These are phyloP conservation scores for Athalia circularis DNA, from an alignment of 2,888 invertebrate genomes.

Conservation along the genomic window DNA sequence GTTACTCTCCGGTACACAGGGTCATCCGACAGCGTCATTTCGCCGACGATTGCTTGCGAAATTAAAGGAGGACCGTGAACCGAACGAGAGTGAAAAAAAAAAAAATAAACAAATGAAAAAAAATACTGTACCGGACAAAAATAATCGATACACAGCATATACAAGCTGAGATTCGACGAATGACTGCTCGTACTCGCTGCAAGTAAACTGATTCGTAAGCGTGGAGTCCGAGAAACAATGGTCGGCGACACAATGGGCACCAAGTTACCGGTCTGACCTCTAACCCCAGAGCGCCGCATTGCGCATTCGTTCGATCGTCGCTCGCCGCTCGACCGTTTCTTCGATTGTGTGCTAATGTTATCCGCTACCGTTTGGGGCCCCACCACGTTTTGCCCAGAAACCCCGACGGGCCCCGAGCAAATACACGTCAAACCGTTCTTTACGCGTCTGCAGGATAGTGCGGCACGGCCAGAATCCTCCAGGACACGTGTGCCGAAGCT, in stretches of 20 bases:
- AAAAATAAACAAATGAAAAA: neutral
- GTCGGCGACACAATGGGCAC: conserved; percentile 71
- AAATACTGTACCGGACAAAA: neutral
- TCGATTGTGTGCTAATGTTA: conserved; percentile 73
- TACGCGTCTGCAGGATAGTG: conserved; percentile 32
- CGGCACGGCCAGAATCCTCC: neutral
- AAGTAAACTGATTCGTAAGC: conserved; percentile 67
- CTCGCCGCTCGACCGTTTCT: conserved; percentile 60
- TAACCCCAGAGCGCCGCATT: conserved; percentile 63
- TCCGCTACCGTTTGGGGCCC: conserved; percentile 62
- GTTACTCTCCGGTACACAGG: conserved; percentile 4
- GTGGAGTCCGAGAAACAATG: conserved; percentile 71
- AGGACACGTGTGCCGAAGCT: conserved; percentile 27
- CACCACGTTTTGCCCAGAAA: conserved; percentile 43
- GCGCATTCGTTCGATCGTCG: conserved; percentile 66
- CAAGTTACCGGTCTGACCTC: conserved; percentile 72
- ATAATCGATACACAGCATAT: conserved; percentile 28
- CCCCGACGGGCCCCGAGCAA: conserved; percentile 31
- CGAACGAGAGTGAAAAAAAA: neutral
- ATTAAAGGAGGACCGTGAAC: no score
- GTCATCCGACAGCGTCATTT: conserved; percentile 12
- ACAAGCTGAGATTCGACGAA: conserved; percentile 52
- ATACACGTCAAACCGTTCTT: conserved; percentile 46
- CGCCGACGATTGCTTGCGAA: conserved; percentile 20
- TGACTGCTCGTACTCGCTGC: conserved; percentile 53